Evolutionary conservation across 1,140 invertebrate species (phyloP).

Genomic region (Paralvinella palmiformis): DNA sequence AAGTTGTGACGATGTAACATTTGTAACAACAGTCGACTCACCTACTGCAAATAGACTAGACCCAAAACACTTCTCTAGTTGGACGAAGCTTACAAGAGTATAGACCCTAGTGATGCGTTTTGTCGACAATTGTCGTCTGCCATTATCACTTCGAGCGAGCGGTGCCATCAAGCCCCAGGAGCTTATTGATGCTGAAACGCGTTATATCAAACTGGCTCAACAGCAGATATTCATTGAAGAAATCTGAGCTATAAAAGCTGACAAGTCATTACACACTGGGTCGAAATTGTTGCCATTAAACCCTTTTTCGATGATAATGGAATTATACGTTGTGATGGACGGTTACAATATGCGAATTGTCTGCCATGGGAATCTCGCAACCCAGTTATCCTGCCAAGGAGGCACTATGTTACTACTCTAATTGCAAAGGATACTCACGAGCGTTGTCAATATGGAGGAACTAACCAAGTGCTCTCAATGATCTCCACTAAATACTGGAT

Average conservation of each 20-base stretch:
- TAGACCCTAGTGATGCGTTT: not conserved
- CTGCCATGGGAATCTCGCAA: no score
- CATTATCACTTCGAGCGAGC: not conserved
- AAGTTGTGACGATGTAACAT: not conserved
- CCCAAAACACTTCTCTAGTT: not conserved
- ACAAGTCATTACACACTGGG: no score
- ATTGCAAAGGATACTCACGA: slow-evolving; percentile 21
- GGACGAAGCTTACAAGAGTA: not conserved
- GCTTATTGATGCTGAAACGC: no score
- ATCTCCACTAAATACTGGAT: no score
- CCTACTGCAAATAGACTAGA: not conserved
- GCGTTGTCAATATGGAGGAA: not conserved
- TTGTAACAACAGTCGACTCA: not conserved
- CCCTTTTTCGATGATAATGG: not conserved
- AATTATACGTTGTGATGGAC: no score
- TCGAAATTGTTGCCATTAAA: not conserved
- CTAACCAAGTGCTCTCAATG: no score
- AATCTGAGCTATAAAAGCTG: no score
- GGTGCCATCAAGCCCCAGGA: not conserved
- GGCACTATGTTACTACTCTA: slow-evolving; percentile 15
- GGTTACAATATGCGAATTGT: slow-evolving; percentile 7
- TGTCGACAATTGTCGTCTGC: not conserved
- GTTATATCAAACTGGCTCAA: no score
- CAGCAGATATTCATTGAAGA: no score
- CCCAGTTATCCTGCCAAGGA: slow-evolving; percentile 21